A percentile compares a stretch with the other conserved stretches of the same genome.
Evolutionary conservation across 2,888 invertebrate genomes (phyloP).

Genomic region (Salticus scenicus): DNA sequence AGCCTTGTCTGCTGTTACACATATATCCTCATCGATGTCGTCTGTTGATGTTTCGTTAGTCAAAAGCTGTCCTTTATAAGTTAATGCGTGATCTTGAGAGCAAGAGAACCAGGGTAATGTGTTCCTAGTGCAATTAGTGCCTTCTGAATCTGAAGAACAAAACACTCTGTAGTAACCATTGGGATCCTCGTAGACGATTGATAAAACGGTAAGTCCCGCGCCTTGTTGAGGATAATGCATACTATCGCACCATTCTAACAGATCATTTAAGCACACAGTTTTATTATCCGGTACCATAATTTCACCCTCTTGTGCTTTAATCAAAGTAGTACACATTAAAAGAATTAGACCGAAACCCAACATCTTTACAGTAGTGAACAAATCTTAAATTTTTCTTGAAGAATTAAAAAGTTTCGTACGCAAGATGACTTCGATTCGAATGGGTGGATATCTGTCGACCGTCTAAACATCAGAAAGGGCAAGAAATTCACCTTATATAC

Average conservation of each 20-base stretch:
- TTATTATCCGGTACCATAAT: slow-evolving; percentile 20
- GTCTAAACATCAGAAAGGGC: neutral
- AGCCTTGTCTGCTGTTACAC: slow-evolving; percentile 36
- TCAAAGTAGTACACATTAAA: neutral
- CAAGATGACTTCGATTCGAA: neutral
- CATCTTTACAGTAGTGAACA: neutral
- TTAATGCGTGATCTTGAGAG: slow-evolving; percentile 10
- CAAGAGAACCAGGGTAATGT: slow-evolving; percentile 42
- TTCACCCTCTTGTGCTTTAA: neutral
- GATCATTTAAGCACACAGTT: slow-evolving; percentile 20
- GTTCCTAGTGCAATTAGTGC: slow-evolving; percentile 57
- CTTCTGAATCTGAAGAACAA: slow-evolving; percentile 41
- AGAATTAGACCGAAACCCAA: neutral
- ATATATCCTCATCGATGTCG: slow-evolving; percentile 35
- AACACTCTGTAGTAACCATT: slow-evolving; percentile 7
- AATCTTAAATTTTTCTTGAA: neutral
- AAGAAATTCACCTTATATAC: slow-evolving; percentile 8
- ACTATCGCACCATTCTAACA: slow-evolving; percentile 41
- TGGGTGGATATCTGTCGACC: neutral
- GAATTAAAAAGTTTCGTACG: neutral
- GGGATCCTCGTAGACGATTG: neutral
- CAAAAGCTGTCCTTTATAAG: slow-evolving; percentile 34
- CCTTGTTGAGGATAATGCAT: slow-evolving; percentile 38
- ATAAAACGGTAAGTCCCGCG: slow-evolving; percentile 32
- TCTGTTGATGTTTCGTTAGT: neutral